Base-by-base conservation (phyloP, 2,113 vertebrate species). In the Ranitomeya imitator region DNA sequence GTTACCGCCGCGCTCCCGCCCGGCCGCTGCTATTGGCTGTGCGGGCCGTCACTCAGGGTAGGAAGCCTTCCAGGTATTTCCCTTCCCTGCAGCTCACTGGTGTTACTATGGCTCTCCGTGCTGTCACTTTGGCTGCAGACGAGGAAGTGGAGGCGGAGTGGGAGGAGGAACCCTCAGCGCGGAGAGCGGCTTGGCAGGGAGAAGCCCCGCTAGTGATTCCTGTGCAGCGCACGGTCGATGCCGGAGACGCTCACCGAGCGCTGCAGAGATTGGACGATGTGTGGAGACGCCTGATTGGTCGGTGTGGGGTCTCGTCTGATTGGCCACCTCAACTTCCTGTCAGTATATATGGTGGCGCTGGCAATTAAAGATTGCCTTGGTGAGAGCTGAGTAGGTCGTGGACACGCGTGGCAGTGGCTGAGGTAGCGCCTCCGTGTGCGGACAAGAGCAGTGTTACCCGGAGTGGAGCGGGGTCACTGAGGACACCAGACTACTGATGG, bases 121-220 rank as follows among this genome's bases (percentile, higher is more conserved):
- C 74, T 89, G 87, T 89, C 87, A 89, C 87, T 89, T 89, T 89
- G 87, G 82, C 87, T 85, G 87, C 82, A 89, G 82, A 89, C 81
- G 55, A 89, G 87, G 87, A 89, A 85, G 87, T 89, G 87, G 87
- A 85, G 87, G 87, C 65, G 82, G 87, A 89, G 86, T 23, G 45
- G 87, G 61, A 63, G 87, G 87, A 85, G 82, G 81, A 77, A 83
- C 54, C 45, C 87, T 67, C 59, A 84, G 87, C 15, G 61, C 79
- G 55, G 63, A 73, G 79, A 82, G 74, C 26, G 74, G 79, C 67
- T 21, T 81, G 79, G 86, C 81, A 65, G 81, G 82, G 87, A 84
- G 82, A 84, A 84, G 74, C 73, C 87, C 87, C 73, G 26, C 82
- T 89, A 89, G 79, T 89, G 82, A 85, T 69, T 84, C 73, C 73